These are phyloP conservation scores for Seriola rivoliana DNA, from an alignment of 2,113 vertebrate genomes.

Conservation along the genomic window DNA sequence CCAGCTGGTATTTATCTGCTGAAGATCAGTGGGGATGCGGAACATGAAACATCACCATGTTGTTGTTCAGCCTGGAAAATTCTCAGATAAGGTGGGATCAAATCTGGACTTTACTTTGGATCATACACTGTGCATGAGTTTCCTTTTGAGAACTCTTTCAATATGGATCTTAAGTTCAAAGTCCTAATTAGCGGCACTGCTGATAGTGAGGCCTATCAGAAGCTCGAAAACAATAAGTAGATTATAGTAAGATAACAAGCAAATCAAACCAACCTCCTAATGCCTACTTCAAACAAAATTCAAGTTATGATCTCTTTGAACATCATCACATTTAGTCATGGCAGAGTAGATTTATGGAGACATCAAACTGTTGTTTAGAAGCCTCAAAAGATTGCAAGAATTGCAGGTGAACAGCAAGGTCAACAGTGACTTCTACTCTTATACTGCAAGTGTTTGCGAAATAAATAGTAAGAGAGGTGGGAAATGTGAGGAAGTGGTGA, in stretches of 20 bases:
- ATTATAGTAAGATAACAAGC: slow-evolving; percentile 7
- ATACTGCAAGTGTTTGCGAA: neutral
- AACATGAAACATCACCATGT: slow-evolving; percentile 50
- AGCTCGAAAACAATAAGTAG: slow-evolving; percentile 4
- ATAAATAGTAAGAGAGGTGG: neutral
- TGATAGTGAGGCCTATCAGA: neutral
- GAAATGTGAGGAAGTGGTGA: neutral
- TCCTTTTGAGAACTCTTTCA: slow-evolving; percentile 34
- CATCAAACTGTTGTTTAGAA: neutral
- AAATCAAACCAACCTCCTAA: neutral
- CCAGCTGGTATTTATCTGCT: slow-evolving; percentile 50
- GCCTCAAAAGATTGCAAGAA: neutral
- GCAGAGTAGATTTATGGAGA: slow-evolving; percentile 4
- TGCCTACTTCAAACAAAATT: neutral
- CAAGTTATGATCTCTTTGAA: slow-evolving; percentile 18
- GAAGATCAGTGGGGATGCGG: slow-evolving; percentile 18
- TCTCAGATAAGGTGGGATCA: slow-evolving; percentile 45
- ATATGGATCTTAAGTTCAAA: slow-evolving; percentile 37
- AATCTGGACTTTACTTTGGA: slow-evolving; percentile 47
- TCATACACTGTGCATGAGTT: slow-evolving; percentile 28
- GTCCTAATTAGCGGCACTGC: slow-evolving; percentile 21
- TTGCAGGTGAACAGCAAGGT: neutral
- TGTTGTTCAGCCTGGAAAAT: slow-evolving; percentile 41
- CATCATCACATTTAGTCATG: neutral
- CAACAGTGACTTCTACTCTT: neutral